Evolutionary conservation across 2,113 vertebrate genomes (phyloP), one percentile per base, ranked within the genome.

Genomic region (Pygoscelis antarcticus): DNA sequence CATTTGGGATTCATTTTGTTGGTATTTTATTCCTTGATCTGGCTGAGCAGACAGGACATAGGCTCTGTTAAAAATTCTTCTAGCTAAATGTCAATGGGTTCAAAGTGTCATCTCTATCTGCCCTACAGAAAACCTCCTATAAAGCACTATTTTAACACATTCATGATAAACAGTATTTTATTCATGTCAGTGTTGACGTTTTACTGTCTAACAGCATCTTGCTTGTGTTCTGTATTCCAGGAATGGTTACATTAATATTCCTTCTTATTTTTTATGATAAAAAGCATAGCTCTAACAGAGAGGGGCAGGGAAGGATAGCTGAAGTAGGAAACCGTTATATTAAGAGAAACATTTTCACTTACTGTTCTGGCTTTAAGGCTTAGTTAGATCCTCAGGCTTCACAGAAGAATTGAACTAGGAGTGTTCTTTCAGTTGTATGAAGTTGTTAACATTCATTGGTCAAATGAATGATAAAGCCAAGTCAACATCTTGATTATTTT

Each of bases 61-160:
- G 29, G 69, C 92, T 96, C 96, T 92, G 94, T 96, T 97, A 94
- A 96, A 94, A 96, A 89, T 83, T 90, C 90, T 81, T 83, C 82
- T 93, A 82, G 94, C 83, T 94, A 95, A 97, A 98, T 96, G 93
- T 97, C 96, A 96, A 8, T 93, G 94, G 93, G 77, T 96, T 98
- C 91, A 96, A 57, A 78, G 18, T 90, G 85, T 80, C 80, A 81
- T 91, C 78, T 95, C 64, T 93, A 30, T 44, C 71, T 78, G 70
- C 87, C 87, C 72, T 95, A 58, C 75, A 80, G 90, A 94, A 93
- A 87, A 64, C 81, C 91, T 91, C 92, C 87, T 88, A 25, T 95
- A 94, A 96, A 98, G 93, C 87, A 90, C 71, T 78, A 26, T 95
- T 96, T 91, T 82, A 96, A 91, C 91, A 52, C 94, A 66, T 84